Evolutionary conservation across 1,140 invertebrate species (phyloP), one percentile per base, ranked within the genome.

Genomic region (Oryctes rhinoceros): DNA sequence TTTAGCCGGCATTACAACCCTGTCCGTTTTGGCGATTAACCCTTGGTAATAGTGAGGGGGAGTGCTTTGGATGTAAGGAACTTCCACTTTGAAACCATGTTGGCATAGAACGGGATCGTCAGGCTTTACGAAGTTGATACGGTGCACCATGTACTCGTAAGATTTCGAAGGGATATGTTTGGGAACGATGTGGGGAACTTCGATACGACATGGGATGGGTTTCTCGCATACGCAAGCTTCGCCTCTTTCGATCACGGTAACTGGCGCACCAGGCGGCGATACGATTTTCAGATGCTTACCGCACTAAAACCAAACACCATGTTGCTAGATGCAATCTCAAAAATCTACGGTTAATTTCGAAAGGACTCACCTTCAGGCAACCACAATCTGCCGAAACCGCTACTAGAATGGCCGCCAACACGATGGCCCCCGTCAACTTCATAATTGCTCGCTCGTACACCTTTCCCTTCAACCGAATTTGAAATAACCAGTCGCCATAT

Each of bases 261-360:
- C 77, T 3, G 77, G 77, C 2, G 77, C 48, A n/a, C 15, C 15
- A 4, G 77, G 77, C 2, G 77, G 77, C 15, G 77, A 78, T 20
- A 78, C 49, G 4, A 78, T 30, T 20, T 48, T 49, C 53, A 78
- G 62, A 30, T 78, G 47, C 35, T 62, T 78, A 13, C 48, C 15
- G 7, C 77, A 78, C 77, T 78, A 78, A 20, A 78, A 78, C 24
- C 15, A 59, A 62, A 53, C 37, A 53, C 30, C 59, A 18, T 30
- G 11, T 78, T 77, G 47, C 5, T 3, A 76, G 15, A 47, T 76
- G 5, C 37, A n/a, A 47, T 7, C 3, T 74, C 7, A 15, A 15
- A 10, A 5, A 44, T 10, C 39, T 44, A 44, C 39, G 5, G 3
- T 5, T 37, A 37, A 30, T 71, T 76, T 48, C 1, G 44, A 24